A percentile compares a stretch with the other conserved stretches of the same genome.
phyloP scores from a whole-genome alignment of 2,113 vertebrate species.

The Marcusenius ussheri region DNA sequence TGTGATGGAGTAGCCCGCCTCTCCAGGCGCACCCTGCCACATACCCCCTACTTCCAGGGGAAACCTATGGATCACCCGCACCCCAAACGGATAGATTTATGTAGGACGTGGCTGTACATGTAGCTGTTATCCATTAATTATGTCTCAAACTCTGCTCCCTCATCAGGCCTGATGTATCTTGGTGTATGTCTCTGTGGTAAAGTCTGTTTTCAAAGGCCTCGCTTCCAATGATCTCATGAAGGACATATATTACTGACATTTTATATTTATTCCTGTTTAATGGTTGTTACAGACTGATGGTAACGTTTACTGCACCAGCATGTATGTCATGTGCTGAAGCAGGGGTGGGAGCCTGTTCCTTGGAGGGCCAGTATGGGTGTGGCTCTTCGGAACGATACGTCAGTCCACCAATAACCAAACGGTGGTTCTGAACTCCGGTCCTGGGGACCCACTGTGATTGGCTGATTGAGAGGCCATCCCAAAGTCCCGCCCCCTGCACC shows the following conservation, averaged over 20 bases:
- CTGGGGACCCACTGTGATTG: too few relatives aligned
- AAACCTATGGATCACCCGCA: neutral
- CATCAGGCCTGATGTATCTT: neutral
- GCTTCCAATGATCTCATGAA: neutral
- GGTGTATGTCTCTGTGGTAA: neutral
- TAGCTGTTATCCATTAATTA: neutral
- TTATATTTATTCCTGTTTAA: neutral
- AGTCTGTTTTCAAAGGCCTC: neutral
- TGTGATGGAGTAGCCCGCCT: neutral
- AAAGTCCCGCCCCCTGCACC: too few relatives aligned
- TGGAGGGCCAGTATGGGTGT: too few relatives aligned
- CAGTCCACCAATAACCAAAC: too few relatives aligned
- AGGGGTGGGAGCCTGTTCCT: too few relatives aligned
- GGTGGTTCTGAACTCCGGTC: too few relatives aligned
- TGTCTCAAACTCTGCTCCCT: neutral
- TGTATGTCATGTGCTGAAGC: neutral
- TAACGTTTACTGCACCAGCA: neutral
- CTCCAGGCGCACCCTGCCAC: neutral
- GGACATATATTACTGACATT: neutral
- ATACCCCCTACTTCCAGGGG: neutral
- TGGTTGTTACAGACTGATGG: neutral
- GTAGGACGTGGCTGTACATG: neutral
- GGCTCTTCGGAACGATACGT: too few relatives aligned
- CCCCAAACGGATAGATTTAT: neutral
- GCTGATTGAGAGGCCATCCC: too few relatives aligned